Conservation (phyloP, 1,140 invertebrate genomes). For the Holcopasites calliopsidis region DNA sequence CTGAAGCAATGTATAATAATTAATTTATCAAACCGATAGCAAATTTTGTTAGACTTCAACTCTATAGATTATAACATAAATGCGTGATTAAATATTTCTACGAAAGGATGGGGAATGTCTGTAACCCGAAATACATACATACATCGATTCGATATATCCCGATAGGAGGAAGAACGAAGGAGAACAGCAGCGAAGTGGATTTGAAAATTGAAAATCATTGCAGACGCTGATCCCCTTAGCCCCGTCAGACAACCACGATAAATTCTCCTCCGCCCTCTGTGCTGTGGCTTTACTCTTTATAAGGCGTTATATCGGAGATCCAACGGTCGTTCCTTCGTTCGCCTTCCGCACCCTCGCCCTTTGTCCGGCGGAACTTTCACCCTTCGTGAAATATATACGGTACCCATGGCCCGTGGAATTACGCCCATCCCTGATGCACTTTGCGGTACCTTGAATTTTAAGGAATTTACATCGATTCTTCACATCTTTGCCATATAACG, state of each 20-base stretch:
- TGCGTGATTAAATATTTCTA: too few species aligned
- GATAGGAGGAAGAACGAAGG: constrained; percentile 41
- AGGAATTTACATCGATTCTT: not conserved
- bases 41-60: too few species aligned
- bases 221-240: constrained; percentile 76
- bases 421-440: constrained; percentile 9
- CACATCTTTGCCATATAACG: too few species aligned
- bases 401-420: constrained; percentile 35
- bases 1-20: too few species aligned
- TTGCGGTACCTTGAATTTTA: constrained; percentile 22
- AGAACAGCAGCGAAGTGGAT: constrained; percentile 70
- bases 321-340: constrained; percentile 5
- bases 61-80: too few species aligned
- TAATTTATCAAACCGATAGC: too few species aligned
- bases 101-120: not conserved
- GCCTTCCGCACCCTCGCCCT: constrained; percentile 18
- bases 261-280: constrained; percentile 68
- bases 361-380: constrained; percentile 41
- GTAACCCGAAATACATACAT: constrained; percentile 6
- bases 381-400: constrained; percentile 30
- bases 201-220: constrained; percentile 79
- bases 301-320: constrained; percentile 59
- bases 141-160: constrained; percentile 48
- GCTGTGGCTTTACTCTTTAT: constrained; percentile 60
- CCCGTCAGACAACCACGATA: constrained; percentile 74